Evolutionary conservation across 2,113 vertebrate species (phyloP).

Genomic region (Neodon shergylaensis): DNA sequence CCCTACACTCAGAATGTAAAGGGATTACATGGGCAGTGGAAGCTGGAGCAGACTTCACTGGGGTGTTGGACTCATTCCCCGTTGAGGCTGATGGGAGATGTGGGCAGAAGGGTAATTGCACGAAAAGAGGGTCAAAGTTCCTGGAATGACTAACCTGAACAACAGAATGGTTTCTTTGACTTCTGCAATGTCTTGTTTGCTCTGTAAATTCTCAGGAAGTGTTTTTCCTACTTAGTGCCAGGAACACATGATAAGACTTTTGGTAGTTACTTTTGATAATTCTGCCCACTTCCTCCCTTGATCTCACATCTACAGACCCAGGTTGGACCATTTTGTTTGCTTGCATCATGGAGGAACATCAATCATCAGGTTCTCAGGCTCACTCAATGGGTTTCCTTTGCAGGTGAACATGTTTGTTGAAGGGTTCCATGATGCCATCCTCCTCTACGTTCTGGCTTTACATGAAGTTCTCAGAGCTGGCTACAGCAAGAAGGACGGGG

Average conservation of each 20-base stretch:
- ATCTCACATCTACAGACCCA: neutral
- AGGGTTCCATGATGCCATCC: conserved; percentile 97
- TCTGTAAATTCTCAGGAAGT: neutral
- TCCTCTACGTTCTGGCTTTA: conserved; percentile 95
- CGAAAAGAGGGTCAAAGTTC: neutral
- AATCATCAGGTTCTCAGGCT: neutral
- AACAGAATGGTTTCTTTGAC: neutral
- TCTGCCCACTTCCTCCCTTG: neutral
- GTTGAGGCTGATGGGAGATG: neutral
- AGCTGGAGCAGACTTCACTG: neutral
- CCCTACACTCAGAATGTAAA: neutral
- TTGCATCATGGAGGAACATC: neutral
- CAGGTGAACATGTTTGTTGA: conserved; percentile 99
- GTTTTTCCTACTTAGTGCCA: neutral
- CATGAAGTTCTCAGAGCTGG: conserved; percentile 93
- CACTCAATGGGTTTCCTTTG: conserved; percentile 68
- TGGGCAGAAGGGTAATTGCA: neutral
- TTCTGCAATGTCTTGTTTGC: neutral
- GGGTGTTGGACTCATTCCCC: neutral
- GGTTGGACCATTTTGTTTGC: neutral
- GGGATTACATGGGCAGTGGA: neutral
- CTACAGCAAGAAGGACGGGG: conserved; percentile 93
- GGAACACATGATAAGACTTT: neutral
- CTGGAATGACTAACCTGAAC: neutral
- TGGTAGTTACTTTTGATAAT: neutral